phyloP scores from a whole-genome alignment of 2,797 vertebrate species.

The Sorex maritimensis region DNA sequence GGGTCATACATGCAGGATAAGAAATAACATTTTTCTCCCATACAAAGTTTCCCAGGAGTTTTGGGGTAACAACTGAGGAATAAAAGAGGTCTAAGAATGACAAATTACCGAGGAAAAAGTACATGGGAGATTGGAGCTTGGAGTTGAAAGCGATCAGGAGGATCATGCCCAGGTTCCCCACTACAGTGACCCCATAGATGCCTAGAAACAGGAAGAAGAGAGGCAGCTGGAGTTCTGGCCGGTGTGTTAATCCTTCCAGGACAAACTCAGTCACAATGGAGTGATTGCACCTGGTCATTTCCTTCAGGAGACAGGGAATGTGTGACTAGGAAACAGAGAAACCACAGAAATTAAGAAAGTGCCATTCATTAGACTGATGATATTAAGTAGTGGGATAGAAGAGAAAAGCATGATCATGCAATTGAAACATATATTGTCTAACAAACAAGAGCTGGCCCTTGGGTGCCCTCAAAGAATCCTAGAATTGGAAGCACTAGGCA shows the following conservation, averaged over 20 bases:
- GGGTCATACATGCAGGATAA: conserved; percentile 55
- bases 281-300: conserved; percentile 21
- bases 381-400: background rate
- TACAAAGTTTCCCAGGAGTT: conserved; percentile 67
- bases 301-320: background rate
- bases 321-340: background rate
- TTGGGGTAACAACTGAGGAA: conserved; percentile 61
- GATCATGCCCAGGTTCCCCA: conserved; percentile 75
- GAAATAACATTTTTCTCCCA: background rate
- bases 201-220: conserved; percentile 72
- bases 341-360: background rate
- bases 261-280: background rate
- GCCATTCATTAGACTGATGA: background rate
- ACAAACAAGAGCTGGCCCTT: background rate
- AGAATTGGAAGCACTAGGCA: background rate
- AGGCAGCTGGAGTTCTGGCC: conserved; percentile 48
- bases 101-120: conserved; percentile 68
- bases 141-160: conserved; percentile 66
- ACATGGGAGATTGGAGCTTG: conserved; percentile 61
- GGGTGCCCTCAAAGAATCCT: background rate
- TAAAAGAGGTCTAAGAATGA: conserved; percentile 66
- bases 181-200: conserved; percentile 62
- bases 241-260: conserved; percentile 45
- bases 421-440: background rate
- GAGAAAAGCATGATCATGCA: background rate